Evolutionary conservation across 2,888 invertebrate species (phyloP), one percentile per base, ranked within the genome.

Genomic region (Drosophila nigritarsus): DNA sequence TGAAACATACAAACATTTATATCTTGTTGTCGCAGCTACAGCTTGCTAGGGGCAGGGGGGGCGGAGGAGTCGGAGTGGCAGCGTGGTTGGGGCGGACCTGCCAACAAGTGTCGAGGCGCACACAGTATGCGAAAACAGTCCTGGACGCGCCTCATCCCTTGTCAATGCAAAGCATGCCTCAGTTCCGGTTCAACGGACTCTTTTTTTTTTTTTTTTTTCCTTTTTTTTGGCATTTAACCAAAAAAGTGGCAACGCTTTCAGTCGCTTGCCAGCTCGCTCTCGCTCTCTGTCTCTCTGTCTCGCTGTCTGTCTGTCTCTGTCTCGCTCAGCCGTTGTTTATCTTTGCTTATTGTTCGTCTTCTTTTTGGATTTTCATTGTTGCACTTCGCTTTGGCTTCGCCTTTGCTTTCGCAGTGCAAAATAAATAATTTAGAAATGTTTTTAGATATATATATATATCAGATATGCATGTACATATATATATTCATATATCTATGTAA

Each of bases 111-210:
- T 65, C 65, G 76, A 58, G 48, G 61, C 61, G 51, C 65, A 49
- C 61, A 69, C 64, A 65, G 42, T 51, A 61, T 42, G 20, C 36
- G 51, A 27, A 24, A 27, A 29, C 65, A 40, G 32, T 67, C 53
- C 63, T 78, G 75, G 27, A 53, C 32, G 38, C 32, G 30, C 42
- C 53, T 27, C 60, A 58, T 15, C 63, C 75, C 63, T 45, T 50
- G 53, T 53, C 56, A 50, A 59, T 55, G 59, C 32, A 42, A 20
- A 58, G 30, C 58, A 38, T 49, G 56, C 61, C 65, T 49, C 55
- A 69, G 75, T 77, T 80, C 75, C 76, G 71, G 80, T 80, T 77
- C 76, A 77, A 77, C 58, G 77, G 69, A 77, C 75, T 32, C 38
- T 55, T 70, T 48, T 20, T 24, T 24, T 20, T 20, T 24, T 24